phyloP scores from a whole-genome alignment of 2,888 invertebrate genomes.

The Kuschelorhynchus macadamiae region DNA sequence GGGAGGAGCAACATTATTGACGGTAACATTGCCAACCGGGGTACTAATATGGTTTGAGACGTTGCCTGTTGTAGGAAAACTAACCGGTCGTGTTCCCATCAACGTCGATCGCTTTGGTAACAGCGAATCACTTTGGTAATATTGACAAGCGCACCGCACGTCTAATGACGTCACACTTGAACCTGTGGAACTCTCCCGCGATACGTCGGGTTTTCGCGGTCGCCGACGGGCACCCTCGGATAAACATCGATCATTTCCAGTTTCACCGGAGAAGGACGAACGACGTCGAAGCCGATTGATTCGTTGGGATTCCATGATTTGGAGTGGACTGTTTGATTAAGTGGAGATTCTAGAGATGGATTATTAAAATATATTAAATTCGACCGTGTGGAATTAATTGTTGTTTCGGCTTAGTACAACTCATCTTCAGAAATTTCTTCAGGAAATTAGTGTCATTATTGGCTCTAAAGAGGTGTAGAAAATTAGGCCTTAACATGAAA shows the following conservation, averaged over 20 bases:
- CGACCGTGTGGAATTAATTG: too few relatives aligned
- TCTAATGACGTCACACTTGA: slow-evolving; percentile 78
- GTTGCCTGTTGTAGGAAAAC: slow-evolving; percentile 22
- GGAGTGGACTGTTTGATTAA: neutral
- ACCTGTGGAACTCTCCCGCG: slow-evolving; percentile 79
- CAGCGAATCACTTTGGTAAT: slow-evolving; percentile 84
- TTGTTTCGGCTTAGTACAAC: too few relatives aligned
- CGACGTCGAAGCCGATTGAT: slow-evolving; percentile 48
- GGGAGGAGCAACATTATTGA: slow-evolving; percentile 61
- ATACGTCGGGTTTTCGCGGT: slow-evolving; percentile 75
- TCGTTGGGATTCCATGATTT: slow-evolving; percentile 53
- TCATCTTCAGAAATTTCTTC: too few relatives aligned
- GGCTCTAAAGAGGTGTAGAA: too few relatives aligned
- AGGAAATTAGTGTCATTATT: too few relatives aligned
- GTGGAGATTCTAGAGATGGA: too few relatives aligned
- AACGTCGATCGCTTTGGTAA: slow-evolving; percentile 75
- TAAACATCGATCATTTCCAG: slow-evolving; percentile 70
- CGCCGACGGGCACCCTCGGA: slow-evolving; percentile 78
- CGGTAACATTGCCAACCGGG: slow-evolving; percentile 55
- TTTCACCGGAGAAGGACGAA: slow-evolving; percentile 42
- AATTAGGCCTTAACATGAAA: too few relatives aligned
- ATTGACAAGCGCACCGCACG: slow-evolving; percentile 89
- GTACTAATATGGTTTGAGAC: neutral
- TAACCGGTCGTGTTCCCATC: slow-evolving; percentile 69
- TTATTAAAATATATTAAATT: too few relatives aligned